Evolutionary conservation across 2,113 vertebrate species (phyloP), one percentile per base, ranked within the genome.

Genomic region (Trogon melanurus): DNA sequence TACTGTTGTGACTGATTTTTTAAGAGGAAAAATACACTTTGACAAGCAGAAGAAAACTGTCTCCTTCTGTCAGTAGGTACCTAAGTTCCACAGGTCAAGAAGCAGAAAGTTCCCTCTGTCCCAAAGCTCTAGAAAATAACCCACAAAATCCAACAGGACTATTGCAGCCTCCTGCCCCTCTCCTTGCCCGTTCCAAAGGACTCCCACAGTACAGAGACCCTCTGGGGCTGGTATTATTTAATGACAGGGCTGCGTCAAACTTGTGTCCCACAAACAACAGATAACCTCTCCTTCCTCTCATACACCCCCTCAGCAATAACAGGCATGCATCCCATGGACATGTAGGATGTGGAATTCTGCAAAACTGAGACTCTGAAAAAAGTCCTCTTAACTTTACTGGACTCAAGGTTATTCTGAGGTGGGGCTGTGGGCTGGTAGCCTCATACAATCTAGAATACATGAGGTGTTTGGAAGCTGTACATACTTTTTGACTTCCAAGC

Each of bases 1-100:
- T 50, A 41, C 45, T 0, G 0, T 64, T 26, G 2, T 78, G 21
- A 56, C 8, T 3, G 1, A 4, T 76, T 72, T 75, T 32, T 4
- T 14, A 36, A 79, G 72, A 75, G 17, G 4, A 64, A 10, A 32
- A 73, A 29, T 81, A 10, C 32, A 58, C 30, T 67, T 80, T 21
- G 30, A 72, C 3, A 15, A 0, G 1, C 44, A 47, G 61, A 25
- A 89, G 41, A 83, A 82, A 20, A 75, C 20, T 17, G 10, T 60
- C 16, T 79, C 10, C n/a, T 84, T 80, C 34, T 2, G 1, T 76
- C 27, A 26, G 23, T 41, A 54, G 17, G 20, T 62, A 30, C n/a
- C 53, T 51, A 45, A 30, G 26, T 72, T 80, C 70, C 27, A 45
- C 23, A 10, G 26, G 6, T 19, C 23, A 17, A 45, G 36, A 74